Evolutionary conservation across 2,113 vertebrate genomes (phyloP).

Genomic region (Xiphias gladius): DNA sequence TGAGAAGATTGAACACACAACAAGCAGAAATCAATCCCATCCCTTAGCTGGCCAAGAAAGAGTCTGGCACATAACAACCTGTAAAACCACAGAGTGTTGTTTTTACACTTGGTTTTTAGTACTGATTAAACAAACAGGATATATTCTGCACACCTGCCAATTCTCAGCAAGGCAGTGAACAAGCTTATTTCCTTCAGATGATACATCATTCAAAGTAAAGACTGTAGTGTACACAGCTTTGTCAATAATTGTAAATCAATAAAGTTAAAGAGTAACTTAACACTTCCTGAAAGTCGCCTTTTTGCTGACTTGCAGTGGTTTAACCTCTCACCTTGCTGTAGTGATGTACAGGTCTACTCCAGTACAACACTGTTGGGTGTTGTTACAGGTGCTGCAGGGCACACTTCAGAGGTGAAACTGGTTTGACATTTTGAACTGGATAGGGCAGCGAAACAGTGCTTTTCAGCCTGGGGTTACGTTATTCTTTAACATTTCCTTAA

Average conservation of each 20-base stretch:
- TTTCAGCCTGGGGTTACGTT: neutral
- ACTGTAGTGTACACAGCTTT: neutral
- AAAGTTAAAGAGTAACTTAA: constrained; percentile 1
- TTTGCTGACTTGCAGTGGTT: neutral
- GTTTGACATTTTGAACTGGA: neutral
- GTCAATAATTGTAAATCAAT: constrained; percentile 20
- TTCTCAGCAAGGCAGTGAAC: neutral
- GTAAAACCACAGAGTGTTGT: too few species aligned
- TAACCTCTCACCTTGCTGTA: neutral
- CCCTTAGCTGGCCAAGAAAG: too few species aligned
- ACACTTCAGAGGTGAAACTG: neutral
- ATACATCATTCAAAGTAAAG: neutral
- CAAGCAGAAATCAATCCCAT: too few species aligned
- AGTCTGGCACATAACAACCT: too few species aligned
- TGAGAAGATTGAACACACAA: too few species aligned
- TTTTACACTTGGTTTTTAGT: too few species aligned
- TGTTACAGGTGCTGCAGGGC: neutral
- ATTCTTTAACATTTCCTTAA: neutral
- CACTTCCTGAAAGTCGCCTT: neutral
- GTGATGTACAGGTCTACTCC: neutral
- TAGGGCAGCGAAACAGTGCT: neutral
- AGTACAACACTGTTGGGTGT: neutral
- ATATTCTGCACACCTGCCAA: neutral
- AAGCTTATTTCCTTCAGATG: neutral
- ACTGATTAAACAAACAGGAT: too few species aligned